Evolutionary conservation across 1,140 invertebrate species (phyloP).

Genomic region (Drosophila navojoa): DNA sequence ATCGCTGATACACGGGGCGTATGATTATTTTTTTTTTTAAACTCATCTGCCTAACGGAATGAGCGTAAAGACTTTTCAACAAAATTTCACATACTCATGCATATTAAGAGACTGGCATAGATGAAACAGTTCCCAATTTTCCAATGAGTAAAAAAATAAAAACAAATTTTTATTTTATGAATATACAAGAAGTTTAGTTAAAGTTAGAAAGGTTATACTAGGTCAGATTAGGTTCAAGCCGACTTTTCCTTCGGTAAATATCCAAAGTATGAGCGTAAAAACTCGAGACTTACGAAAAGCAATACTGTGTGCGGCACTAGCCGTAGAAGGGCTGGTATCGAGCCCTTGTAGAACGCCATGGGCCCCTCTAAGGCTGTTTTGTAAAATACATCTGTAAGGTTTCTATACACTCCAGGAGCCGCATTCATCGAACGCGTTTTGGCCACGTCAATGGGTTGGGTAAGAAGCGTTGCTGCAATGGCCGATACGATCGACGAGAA

Average conservation of each 20-base stretch:
- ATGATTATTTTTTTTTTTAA: too few relatives aligned
- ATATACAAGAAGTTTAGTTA: too few relatives aligned
- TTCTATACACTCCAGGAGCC: constrained; percentile 93
- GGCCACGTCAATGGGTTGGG: constrained; percentile 98
- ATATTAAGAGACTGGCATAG: too few relatives aligned
- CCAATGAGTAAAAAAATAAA: too few relatives aligned
- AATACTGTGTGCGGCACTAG: constrained; percentile 98
- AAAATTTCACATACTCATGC: too few relatives aligned
- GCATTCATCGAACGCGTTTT: constrained; percentile 99
- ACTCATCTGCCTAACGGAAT: too few relatives aligned
- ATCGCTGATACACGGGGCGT: too few relatives aligned
- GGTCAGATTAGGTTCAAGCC: too few relatives aligned
- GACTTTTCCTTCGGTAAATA: constrained; percentile 48
- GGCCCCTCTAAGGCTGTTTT: constrained; percentile 96
- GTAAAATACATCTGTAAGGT: constrained; percentile 89
- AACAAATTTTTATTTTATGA: too few relatives aligned
- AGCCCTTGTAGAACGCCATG: constrained; percentile 97
- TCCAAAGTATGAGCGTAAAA: constrained; percentile 94
- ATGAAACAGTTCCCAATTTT: too few relatives aligned
- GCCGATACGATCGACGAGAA: constrained; percentile 86
- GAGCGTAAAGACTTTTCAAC: too few relatives aligned
- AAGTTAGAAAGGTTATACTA: neutral
- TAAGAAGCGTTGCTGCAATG: constrained; percentile 95
- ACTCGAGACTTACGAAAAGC: constrained; percentile 98
- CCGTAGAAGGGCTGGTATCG: constrained; percentile 97